These are phyloP conservation scores for Bursaphelenchus mucronatus DNA, from an alignment of 1,140 invertebrate species.

Conservation along the genomic window DNA sequence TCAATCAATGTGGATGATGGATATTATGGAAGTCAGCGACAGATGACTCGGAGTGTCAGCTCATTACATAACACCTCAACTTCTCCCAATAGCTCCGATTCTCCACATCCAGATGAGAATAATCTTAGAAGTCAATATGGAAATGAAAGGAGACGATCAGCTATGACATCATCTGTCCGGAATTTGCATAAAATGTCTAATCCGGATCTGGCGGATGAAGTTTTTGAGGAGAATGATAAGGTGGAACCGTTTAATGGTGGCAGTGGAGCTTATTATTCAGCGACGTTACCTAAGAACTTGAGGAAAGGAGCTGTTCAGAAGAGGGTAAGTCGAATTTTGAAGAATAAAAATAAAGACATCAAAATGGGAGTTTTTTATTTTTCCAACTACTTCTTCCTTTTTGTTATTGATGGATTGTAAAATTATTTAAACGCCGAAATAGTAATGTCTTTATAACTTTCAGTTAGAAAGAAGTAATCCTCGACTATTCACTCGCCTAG, in stretches of 20 bases:
- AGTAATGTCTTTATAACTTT: slow-evolving; percentile 6
- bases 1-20: background rate
- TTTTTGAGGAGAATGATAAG: slow-evolving; percentile 16
- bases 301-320: slow-evolving; percentile 46
- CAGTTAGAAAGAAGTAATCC: slow-evolving; percentile 25
- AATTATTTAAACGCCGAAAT: slow-evolving; percentile 1
- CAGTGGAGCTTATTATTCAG: slow-evolving; percentile 33
- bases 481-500: slow-evolving; percentile 15
- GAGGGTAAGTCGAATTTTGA: slow-evolving; percentile 19
- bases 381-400: background rate
- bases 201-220: slow-evolving; percentile 39
- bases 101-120: slow-evolving; percentile 25
- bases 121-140: slow-evolving; percentile 27
- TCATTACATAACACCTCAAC: slow-evolving; percentile 20
- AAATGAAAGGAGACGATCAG: slow-evolving; percentile 4
- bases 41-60: slow-evolving; percentile 41
- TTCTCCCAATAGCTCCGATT: background rate
- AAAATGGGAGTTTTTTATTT: background rate
- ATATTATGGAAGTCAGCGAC: slow-evolving; percentile 20
- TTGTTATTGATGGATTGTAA: background rate
- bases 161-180: slow-evolving; percentile 31
- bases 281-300: slow-evolving; percentile 40
- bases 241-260: background rate
- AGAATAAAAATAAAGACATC: background rate
- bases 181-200: slow-evolving; percentile 37